Conservation (phyloP, 1,140 invertebrate genomes). For the Cydia splendana region DNA sequence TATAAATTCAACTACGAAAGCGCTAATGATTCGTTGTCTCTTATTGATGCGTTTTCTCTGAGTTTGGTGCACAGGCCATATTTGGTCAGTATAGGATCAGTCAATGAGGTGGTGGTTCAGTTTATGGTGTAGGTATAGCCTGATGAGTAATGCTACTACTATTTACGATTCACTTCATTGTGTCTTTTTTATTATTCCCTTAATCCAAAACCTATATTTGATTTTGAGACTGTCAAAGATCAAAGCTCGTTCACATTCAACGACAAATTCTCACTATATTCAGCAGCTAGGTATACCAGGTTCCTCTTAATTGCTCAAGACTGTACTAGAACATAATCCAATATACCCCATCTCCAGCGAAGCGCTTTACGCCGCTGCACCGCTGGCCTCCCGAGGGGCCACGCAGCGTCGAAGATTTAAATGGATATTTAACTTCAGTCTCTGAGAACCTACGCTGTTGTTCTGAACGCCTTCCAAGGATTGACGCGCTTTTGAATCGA, state of each 20-base stretch:
- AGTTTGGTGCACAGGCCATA: too few relatives aligned
- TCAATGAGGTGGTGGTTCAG: too few relatives aligned
- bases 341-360: constrained; percentile 33
- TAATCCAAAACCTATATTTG: background rate
- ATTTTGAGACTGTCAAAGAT: background rate
- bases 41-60: background rate
- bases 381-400: constrained; percentile 58
- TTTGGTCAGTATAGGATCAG: too few relatives aligned
- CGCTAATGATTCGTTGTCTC: too few relatives aligned
- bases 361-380: constrained; percentile 66
- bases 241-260: background rate
- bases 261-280: background rate
- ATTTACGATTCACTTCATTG: too few relatives aligned
- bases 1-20: too few relatives aligned
- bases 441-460: constrained; percentile 56
- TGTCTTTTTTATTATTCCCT: too few relatives aligned
- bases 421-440: constrained; percentile 79
- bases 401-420: constrained; percentile 73
- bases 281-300: background rate
- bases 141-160: too few relatives aligned
- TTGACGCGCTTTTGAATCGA: background rate
- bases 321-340: constrained; percentile 22
- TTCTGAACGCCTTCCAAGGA: background rate
- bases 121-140: too few relatives aligned
- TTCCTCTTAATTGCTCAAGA: constrained; percentile 5